Conservation (phyloP, 2,797 vertebrate species). For the Iguana delicatissima region DNA sequence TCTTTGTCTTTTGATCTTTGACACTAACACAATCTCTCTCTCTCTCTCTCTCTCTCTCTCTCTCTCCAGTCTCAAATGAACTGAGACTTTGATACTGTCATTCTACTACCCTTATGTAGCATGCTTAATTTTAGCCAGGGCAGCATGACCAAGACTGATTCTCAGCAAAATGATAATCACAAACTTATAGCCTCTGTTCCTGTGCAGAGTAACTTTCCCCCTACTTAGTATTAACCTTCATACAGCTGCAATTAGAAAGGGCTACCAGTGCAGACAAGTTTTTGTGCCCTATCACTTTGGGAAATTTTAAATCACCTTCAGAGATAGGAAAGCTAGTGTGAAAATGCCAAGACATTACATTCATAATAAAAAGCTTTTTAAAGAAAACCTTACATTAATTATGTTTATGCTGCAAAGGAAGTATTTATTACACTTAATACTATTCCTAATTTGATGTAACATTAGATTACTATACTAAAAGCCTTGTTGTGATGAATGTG, state of each 20-base stretch:
- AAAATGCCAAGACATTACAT: too few relatives aligned
- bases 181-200: not conserved
- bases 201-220: not conserved
- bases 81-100: constrained; percentile 50
- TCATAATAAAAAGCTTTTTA: too few relatives aligned
- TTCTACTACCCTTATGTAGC: constrained; percentile 39
- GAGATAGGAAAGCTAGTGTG: too few relatives aligned
- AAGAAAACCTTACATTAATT: too few relatives aligned
- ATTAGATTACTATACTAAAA: too few relatives aligned
- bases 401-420: too few relatives aligned
- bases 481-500: too few relatives aligned
- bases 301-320: not conserved
- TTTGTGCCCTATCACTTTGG: not conserved
- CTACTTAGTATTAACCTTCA: not conserved
- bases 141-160: not conserved
- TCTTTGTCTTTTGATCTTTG: constrained; percentile 68
- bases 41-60: constrained; percentile 67
- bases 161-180: not conserved
- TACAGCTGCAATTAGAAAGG: not conserved
- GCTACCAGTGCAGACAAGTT: not conserved
- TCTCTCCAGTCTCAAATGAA: not conserved
- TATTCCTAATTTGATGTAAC: too few relatives aligned
- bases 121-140: not conserved
- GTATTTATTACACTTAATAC: too few relatives aligned
- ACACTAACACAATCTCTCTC: constrained; percentile 65